Conservation (phyloP, 2,113 vertebrate genomes). For the Burhinus bistriatus region DNA sequence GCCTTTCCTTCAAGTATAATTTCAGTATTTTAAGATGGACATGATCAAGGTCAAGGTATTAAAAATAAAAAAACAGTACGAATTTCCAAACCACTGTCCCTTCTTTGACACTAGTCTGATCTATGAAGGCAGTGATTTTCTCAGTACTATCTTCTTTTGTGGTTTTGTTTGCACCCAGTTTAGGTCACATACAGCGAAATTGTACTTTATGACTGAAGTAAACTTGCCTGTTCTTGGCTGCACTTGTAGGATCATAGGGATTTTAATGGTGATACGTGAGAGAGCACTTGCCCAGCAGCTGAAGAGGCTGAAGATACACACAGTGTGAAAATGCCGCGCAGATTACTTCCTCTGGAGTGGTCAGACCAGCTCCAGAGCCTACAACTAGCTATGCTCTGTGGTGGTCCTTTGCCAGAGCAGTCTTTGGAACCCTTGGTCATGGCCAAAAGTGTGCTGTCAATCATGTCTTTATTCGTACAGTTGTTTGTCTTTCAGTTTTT, state of each 20-base stretch:
- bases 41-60: not conserved
- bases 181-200: not conserved
- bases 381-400: not conserved
- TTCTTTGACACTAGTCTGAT: not conserved
- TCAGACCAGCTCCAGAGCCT: not conserved
- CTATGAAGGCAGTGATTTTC: not conserved
- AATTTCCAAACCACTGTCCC: not conserved
- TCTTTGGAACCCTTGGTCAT: not conserved
- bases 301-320: not conserved
- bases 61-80: not conserved
- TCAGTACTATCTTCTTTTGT: not conserved
- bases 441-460: not conserved
- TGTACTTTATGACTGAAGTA: not conserved
- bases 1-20: not conserved
- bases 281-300: not conserved
- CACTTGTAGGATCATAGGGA: not conserved
- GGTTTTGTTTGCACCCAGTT: not conserved
- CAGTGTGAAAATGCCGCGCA: not conserved
- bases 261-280: not conserved
- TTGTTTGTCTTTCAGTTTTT: not conserved
- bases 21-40: not conserved
- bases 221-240: not conserved
- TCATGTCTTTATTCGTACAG: not conserved
- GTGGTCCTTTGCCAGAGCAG: not conserved
- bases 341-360: not conserved